Evolutionary conservation across 2,888 invertebrate species (phyloP), one percentile per base, ranked within the genome.

Genomic region (Osmoderma eremita): DNA sequence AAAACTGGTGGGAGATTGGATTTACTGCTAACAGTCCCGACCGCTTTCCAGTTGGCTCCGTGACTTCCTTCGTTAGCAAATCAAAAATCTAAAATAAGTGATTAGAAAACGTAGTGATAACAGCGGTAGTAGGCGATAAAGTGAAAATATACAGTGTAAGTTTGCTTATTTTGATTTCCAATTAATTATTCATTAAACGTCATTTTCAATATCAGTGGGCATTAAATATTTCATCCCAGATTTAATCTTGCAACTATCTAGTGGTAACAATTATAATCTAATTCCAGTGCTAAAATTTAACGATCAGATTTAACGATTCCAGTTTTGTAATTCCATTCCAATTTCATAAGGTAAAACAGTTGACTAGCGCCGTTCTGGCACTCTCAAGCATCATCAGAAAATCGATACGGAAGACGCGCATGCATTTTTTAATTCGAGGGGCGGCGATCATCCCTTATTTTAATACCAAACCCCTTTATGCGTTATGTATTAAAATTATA

Each of bases 321-420:
- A 30, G 30, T 10, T 13, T 17, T 45, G n/a, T 39, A 4, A 39
- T 39, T 39, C 15, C 1, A 42, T 42, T 42, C n/a, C 30, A 48
- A 48, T 48, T 48, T 20, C 18, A 18, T 18, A 48, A 17, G 18
- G 45, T 30, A 13, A 30, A 36, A 36, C 58, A 45, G 24, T 30
- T 45, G 45, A 61, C 42, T 61, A 61, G 45, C 36, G 58, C 58
- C 58, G 58, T 61, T 61, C 36, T 30, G 58, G 58, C 30, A 18
- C 22, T 18, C 53, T 53, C 5, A 30, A 17, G 17, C 15, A 17
- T 30, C 30, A 30, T 30, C 24, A 24, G 24, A 61, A 61, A 61
- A 61, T 61, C 58, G 58, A 61, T 61, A 61, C 48, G 10, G 1
- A 15, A 45, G 58, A 36, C 58, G 58, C 58, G 58, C 58, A 58